Evolutionary conservation across 2,888 invertebrate genomes (phyloP).

Genomic region (Tipula vernalis): DNA sequence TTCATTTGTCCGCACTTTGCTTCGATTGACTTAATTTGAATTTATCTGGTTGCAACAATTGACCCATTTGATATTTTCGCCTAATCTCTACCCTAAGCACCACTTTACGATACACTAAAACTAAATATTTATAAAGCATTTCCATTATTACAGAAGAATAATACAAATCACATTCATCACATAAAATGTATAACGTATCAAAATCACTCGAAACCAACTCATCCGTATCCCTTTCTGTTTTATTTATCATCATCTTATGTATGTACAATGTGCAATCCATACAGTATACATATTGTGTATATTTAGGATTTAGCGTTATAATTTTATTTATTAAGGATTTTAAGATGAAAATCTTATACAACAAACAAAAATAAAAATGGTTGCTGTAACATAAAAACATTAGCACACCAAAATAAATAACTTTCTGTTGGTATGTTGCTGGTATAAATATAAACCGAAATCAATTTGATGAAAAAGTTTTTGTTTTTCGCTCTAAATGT

Average conservation of each 20-base stretch:
- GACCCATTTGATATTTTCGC: too few relatives aligned
- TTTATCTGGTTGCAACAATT: too few relatives aligned
- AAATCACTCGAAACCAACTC: background rate
- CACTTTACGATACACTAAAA: background rate
- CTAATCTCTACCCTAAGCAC: background rate
- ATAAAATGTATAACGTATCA: background rate
- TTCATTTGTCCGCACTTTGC: too few relatives aligned
- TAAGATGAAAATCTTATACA: background rate
- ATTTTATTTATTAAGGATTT: background rate
- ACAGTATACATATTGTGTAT: background rate
- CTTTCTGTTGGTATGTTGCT: background rate
- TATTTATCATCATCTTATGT: background rate
- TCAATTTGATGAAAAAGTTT: constrained; percentile 4
- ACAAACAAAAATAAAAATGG: background rate
- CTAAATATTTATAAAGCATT: background rate
- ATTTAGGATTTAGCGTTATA: background rate
- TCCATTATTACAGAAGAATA: background rate
- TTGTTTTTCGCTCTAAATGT: background rate
- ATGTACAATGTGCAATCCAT: background rate
- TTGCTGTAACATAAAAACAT: background rate
- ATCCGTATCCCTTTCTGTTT: background rate
- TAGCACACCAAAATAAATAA: background rate
- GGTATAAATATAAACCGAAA: background rate
- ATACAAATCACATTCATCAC: background rate
- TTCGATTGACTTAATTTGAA: too few relatives aligned